phyloP scores from a whole-genome alignment of 1,140 invertebrate genomes.

The Drosophila saltans region DNA sequence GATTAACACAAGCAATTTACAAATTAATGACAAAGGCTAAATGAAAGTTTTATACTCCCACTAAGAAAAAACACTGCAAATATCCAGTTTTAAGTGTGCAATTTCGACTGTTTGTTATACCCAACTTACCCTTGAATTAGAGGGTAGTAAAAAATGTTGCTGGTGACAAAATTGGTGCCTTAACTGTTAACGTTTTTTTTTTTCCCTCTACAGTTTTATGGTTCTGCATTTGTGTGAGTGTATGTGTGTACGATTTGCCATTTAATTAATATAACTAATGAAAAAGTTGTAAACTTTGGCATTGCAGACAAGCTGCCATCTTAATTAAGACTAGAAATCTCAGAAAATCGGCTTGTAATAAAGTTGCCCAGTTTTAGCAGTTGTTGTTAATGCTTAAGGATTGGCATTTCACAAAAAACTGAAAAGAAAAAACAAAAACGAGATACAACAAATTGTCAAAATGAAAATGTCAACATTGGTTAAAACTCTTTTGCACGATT shows the following conservation, averaged over 20 bases:
- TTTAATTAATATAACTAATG: slow-evolving; percentile 79
- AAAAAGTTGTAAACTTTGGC: slow-evolving; percentile 67
- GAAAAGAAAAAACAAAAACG: neutral
- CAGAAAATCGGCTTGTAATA: slow-evolving; percentile 46
- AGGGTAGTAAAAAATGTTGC: slow-evolving; percentile 4
- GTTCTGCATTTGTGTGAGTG: neutral
- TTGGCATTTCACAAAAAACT: slow-evolving; percentile 32
- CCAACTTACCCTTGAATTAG: neutral
- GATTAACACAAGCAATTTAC: too few species aligned
- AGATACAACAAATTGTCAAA: neutral
- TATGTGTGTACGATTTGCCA: slow-evolving; percentile 43
- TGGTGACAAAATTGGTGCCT: slow-evolving; percentile 47
- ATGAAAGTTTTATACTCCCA: too few species aligned
- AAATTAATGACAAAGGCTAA: too few species aligned
- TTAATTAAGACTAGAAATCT: slow-evolving; percentile 61
- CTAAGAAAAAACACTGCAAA: too few species aligned
- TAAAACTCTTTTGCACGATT: slow-evolving; percentile 2
- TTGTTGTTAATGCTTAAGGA: slow-evolving; percentile 48
- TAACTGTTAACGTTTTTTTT: slow-evolving; percentile 25
- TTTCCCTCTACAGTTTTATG: neutral
- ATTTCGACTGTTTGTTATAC: neutral
- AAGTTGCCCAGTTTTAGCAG: slow-evolving; percentile 39
- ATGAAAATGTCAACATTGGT: slow-evolving; percentile 49
- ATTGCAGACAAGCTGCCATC: slow-evolving; percentile 47
- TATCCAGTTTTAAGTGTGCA: too few species aligned